phyloP scores from a whole-genome alignment of 1,140 invertebrate genomes.

The Drosophila varians region DNA sequence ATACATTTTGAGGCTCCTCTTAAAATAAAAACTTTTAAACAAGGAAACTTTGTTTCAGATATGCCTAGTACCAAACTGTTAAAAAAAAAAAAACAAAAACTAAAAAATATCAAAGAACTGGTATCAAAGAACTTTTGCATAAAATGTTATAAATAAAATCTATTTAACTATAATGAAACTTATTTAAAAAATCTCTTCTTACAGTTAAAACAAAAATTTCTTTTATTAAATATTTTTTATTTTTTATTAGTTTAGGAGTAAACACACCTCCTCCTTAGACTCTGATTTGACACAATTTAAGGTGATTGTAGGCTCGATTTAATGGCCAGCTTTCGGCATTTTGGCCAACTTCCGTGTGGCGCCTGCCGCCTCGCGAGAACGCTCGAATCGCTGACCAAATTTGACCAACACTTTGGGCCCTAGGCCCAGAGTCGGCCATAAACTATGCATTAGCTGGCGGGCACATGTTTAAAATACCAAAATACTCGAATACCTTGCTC shows the following conservation, averaged over 20 bases:
- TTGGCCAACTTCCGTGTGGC: neutral
- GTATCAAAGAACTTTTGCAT: too few species aligned
- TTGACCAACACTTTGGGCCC: constrained; percentile 68
- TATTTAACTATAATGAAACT: too few species aligned
- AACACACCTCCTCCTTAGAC: neutral
- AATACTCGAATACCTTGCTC: constrained; percentile 52
- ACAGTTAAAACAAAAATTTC: too few species aligned
- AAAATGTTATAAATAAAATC: too few species aligned
- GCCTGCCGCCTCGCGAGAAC: neutral
- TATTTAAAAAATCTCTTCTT: too few species aligned
- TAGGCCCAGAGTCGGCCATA: constrained; percentile 58
- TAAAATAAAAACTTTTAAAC: too few species aligned
- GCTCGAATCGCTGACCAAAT: constrained; percentile 48
- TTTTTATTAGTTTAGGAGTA: neutral
- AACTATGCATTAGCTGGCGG: constrained; percentile 74
- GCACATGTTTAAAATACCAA: constrained; percentile 77
- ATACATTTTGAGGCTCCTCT: too few species aligned
- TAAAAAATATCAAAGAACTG: too few species aligned
- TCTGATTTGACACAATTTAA: neutral
- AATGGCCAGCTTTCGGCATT: neutral
- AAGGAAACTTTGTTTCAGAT: too few species aligned
- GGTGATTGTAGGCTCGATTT: constrained; percentile 3
- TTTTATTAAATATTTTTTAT: too few species aligned
- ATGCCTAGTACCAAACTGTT: too few species aligned
- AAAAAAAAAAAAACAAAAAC: too few species aligned